Evolutionary conservation across 2,797 vertebrate species (phyloP), one percentile per base, ranked within the genome.

Genomic region (Hyperoplus immaculatus): DNA sequence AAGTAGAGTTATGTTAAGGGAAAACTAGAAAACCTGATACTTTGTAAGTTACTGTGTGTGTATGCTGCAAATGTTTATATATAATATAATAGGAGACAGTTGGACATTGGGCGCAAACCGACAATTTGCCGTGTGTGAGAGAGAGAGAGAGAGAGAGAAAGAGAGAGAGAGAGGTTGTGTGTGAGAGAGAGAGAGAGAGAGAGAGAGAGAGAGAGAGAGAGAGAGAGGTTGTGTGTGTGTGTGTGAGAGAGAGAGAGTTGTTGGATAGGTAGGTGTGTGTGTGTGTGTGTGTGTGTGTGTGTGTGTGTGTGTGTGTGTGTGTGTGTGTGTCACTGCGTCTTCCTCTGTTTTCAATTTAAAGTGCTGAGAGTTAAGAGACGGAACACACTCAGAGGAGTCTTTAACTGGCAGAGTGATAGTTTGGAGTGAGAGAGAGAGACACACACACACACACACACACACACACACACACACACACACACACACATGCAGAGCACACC

Each of bases 11-110:
- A 80, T 42, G 66, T 53, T 57, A 67, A 46, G 11, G 65, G 46
- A 71, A 69, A 76, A 75, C 63, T 61, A 71, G 77, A 76, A 78
- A 81, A 89, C 67, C 82, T 59, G 57, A 69, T 51, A 49, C 67
- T 85, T 77, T 76, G 80, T 80, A 69, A 64, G 82, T 15, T 64
- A 72, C 55, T 68, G 36, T 72, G 39, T 85, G 46, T 58, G 56
- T 66, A 46, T 36, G 36, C 75, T 36, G 67, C 68, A 21, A 21
- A 21, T 21, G 21, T 21, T 21, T 21, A 2, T 21, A 21, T 21
- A 21, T 21, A 21, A 21, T 21, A 87, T 87, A 29, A 59, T 65
- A 77, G 41, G 43, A 86, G 72, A 77, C 69, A 77, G 55, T 21
- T 21, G 21, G 21, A 21, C 21, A 21, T 21, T 21, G 21, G 21